A percentile compares a stretch with the other conserved stretches of the same genome.
phyloP scores from a whole-genome alignment of 2,888 invertebrate species.

The Catonia carolina region DNA sequence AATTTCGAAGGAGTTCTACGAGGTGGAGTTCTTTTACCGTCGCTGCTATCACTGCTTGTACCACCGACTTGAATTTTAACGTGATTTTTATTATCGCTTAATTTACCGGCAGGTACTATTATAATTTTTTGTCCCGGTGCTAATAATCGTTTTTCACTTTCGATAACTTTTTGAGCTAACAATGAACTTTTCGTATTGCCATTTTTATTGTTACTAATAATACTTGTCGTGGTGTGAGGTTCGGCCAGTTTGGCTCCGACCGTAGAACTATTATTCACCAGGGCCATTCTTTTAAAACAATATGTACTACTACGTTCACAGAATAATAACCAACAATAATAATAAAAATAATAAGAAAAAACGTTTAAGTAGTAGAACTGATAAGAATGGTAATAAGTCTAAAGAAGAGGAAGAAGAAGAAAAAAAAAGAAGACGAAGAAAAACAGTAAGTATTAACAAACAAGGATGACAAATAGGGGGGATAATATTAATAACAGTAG shows the following conservation, averaged over 20 bases:
- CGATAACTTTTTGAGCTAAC: background rate
- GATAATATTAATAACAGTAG: too few relatives aligned
- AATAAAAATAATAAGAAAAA: too few relatives aligned
- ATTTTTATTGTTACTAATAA: background rate
- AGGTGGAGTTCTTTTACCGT: slow-evolving; percentile 28
- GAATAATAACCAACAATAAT: too few relatives aligned
- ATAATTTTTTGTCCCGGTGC: slow-evolving; percentile 25
- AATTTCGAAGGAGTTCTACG: slow-evolving; percentile 16
- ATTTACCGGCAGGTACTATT: slow-evolving; percentile 27
- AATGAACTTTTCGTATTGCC: background rate
- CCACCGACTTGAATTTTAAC: slow-evolving; percentile 20
- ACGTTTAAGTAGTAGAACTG: too few relatives aligned
- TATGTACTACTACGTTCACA: too few relatives aligned
- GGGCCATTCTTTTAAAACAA: background rate
- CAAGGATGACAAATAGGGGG: too few relatives aligned
- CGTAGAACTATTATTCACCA: background rate
- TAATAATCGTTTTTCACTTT: slow-evolving; percentile 17
- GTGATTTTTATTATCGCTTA: slow-evolving; percentile 12
- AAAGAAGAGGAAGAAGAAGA: too few relatives aligned
- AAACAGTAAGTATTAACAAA: too few relatives aligned
- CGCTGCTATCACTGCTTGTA: slow-evolving; percentile 29
- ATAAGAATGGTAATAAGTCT: too few relatives aligned
- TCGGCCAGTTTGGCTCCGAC: slow-evolving; percentile 8
- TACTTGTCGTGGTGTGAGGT: background rate
- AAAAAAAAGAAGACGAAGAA: too few relatives aligned